phyloP scores from a whole-genome alignment of 1,140 invertebrate species.

The Pogonus chalceus region DNA sequence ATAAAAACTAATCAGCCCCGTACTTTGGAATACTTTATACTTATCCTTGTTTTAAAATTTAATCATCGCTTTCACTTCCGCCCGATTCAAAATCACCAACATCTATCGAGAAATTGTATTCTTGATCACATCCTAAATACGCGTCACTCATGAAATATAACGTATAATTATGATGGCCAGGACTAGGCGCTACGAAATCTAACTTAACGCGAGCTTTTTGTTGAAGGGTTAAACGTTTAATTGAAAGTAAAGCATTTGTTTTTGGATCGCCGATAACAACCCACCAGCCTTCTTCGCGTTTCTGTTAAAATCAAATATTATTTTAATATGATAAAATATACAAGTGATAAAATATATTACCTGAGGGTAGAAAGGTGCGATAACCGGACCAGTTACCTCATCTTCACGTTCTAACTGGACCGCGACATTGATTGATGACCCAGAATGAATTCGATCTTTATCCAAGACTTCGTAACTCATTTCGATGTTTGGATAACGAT shows the following conservation, averaged over 20 bases:
- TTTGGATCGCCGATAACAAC: slow-evolving; percentile 96
- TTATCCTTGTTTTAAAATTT: no score
- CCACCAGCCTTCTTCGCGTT: slow-evolving; percentile 99
- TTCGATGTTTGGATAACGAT: slow-evolving; percentile 98
- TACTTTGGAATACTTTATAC: no score
- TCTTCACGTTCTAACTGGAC: slow-evolving; percentile 94
- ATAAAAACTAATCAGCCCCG: no score
- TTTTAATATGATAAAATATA: slow-evolving; percentile 1
- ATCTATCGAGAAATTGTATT: slow-evolving; percentile 72
- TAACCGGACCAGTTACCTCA: slow-evolving; percentile 91
- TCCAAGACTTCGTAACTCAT: slow-evolving; percentile 85
- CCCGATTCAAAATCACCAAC: slow-evolving; percentile 56
- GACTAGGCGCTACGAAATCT: slow-evolving; percentile 86
- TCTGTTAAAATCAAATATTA: slow-evolving; percentile 39
- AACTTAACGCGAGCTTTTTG: slow-evolving; percentile 90
- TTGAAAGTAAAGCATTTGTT: slow-evolving; percentile 87
- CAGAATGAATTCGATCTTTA: slow-evolving; percentile 69
- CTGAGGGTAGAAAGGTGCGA: slow-evolving; percentile 96
- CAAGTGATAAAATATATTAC: slow-evolving; percentile 35
- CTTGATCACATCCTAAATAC: slow-evolving; percentile 97
- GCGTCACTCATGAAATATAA: slow-evolving; percentile 99
- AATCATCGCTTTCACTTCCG: slow-evolving; percentile 39
- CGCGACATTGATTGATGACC: slow-evolving; percentile 74
- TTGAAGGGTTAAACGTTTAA: slow-evolving; percentile 89
- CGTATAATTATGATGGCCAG: slow-evolving; percentile 81